phyloP scores from a whole-genome alignment of 2,797 vertebrate genomes.

The Falco rusticolus region DNA sequence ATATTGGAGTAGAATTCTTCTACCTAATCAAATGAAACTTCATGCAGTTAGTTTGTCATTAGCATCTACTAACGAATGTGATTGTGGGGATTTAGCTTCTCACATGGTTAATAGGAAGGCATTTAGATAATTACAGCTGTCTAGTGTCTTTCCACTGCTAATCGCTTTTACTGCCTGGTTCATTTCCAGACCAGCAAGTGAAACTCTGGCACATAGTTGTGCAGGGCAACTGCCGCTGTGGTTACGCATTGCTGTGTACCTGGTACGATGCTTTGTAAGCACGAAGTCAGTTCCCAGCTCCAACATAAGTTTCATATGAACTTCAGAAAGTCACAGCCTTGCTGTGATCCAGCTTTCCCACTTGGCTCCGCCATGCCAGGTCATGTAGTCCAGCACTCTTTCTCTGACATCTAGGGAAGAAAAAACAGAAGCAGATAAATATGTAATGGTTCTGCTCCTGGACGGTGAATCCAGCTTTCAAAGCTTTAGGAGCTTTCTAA shows the following conservation, averaged over 20 bases:
- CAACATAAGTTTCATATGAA: not conserved
- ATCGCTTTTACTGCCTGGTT: constrained; percentile 74
- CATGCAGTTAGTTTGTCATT: constrained; percentile 78
- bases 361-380: not conserved
- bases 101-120: constrained; percentile 77
- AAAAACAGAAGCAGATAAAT: not conserved
- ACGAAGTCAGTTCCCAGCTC: not conserved
- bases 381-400: accelerated
- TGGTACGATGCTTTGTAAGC: not conserved
- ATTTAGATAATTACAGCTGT: constrained; percentile 80
- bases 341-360: not conserved
- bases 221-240: not conserved
- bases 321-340: not conserved
- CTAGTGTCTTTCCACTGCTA: constrained; percentile 75
- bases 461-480: not conserved
- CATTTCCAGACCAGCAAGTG: constrained; percentile 69
- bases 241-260: not conserved
- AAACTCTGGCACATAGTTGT: constrained; percentile 60
- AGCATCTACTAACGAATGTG: constrained; percentile 76
- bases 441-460: not conserved
- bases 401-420: not conserved
- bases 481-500: not conserved
- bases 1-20: constrained; percentile 75
- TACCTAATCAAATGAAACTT: constrained; percentile 76
- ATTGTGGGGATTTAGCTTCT: constrained; percentile 78